These are phyloP conservation scores for Patella caerulea DNA, from an alignment of 2,888 invertebrate species.

Conservation along the genomic window DNA sequence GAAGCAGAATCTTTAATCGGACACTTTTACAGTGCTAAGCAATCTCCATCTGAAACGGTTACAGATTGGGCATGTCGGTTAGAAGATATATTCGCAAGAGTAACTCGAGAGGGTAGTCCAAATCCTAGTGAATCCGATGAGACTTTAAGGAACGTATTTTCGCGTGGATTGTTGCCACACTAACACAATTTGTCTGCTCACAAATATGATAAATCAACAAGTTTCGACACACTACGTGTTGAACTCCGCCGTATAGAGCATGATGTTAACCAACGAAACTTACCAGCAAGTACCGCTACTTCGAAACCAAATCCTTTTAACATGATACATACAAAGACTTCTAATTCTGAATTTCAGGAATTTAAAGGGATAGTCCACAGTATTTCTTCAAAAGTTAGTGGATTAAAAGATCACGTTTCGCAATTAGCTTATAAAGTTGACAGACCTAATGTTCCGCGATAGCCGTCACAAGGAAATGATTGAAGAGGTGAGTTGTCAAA, in stretches of 20 bases:
- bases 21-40: background rate
- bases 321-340: background rate
- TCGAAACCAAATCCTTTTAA: no score
- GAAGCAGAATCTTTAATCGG: background rate
- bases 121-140: background rate
- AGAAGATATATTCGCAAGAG: background rate
- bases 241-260: constrained; percentile 10
- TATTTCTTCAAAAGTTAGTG: background rate
- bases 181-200: background rate
- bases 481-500: background rate
- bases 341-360: background rate
- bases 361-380: background rate
- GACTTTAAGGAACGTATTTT: background rate
- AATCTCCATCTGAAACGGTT: no score
- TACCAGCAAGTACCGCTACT: no score
- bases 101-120: background rate
- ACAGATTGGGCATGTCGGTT: constrained; percentile 5
- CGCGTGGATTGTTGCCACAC: background rate
- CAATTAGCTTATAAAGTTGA: background rate
- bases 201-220: constrained; percentile 8
- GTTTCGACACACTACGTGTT: background rate
- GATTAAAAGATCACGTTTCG: background rate
- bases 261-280: no score
- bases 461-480: background rate
- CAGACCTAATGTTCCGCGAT: no score